phyloP scores from a whole-genome alignment of 2,888 invertebrate species.

The Dolichopus griseipennis region DNA sequence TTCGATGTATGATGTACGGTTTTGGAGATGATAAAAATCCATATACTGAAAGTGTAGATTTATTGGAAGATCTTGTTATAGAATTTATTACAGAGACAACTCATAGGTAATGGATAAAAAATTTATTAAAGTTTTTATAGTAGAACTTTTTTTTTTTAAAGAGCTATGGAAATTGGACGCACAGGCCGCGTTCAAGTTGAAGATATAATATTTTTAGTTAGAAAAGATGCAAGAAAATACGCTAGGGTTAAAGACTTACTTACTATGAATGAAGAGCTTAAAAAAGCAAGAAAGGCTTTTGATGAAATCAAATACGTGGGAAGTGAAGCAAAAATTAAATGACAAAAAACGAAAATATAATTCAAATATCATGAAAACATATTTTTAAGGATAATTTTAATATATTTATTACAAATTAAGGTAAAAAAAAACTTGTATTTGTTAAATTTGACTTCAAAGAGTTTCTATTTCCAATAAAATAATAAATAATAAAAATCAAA shows the following conservation, averaged over 20 bases:
- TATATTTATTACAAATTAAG: no score
- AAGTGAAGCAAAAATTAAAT: constrained; percentile 39
- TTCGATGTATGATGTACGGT: constrained; percentile 98
- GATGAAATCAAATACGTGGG: constrained; percentile 96
- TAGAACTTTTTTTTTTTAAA: constrained; percentile 32
- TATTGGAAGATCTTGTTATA: constrained; percentile 93
- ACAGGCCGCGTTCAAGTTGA: constrained; percentile 97
- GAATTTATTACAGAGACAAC: constrained; percentile 96
- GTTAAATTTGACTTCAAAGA: no score
- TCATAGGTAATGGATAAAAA: constrained; percentile 50
- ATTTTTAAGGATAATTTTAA: no score
- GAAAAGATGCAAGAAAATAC: constrained; percentile 94
- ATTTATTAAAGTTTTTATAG: not conserved
- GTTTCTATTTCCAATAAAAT: no score
- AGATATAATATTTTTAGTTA: constrained; percentile 91
- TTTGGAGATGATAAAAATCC: constrained; percentile 99
- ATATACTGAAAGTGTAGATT: constrained; percentile 95
- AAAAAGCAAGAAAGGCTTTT: constrained; percentile 97
- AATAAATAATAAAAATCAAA: no score
- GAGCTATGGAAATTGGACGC: constrained; percentile 93
- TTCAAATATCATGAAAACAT: not conserved
- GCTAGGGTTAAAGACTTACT: constrained; percentile 93
- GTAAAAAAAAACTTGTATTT: no score
- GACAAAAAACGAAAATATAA: constrained; percentile 26
- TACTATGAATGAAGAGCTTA: constrained; percentile 97